Evolutionary conservation across 2,888 invertebrate species (phyloP).

Genomic region (Oscheius sp.): DNA sequence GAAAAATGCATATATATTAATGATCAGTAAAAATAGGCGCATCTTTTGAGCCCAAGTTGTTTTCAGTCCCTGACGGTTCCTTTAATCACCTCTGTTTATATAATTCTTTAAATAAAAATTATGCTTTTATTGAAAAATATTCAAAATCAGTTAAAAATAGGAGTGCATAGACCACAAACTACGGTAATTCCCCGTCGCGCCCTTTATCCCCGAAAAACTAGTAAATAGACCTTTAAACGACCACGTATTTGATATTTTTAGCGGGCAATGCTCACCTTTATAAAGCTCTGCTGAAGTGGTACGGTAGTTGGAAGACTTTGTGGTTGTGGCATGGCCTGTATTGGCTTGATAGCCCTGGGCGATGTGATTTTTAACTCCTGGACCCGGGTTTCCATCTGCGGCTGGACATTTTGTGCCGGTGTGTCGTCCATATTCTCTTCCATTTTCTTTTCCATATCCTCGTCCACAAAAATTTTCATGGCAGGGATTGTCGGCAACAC

Average conservation of each 20-base stretch:
- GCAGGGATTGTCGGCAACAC: constrained; percentile 56
- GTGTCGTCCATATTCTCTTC: constrained; percentile 24
- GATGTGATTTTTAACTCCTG: constrained; percentile 30
- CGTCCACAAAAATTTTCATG: constrained; percentile 54
- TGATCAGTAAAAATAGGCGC: no score
- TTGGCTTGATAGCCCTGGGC: constrained; percentile 12
- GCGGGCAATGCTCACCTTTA: not conserved
- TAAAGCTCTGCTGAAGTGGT: constrained; percentile 10
- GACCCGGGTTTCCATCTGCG: constrained; percentile 13
- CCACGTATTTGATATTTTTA: no score
- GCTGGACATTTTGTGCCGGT: not conserved
- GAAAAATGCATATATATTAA: no score
- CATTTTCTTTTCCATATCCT: constrained; percentile 34
- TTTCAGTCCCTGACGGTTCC: no score
- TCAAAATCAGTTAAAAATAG: not conserved
- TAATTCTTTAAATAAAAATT: no score
- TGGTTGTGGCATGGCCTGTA: not conserved
- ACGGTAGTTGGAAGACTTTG: not conserved
- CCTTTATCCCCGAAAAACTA: not conserved
- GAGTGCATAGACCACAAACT: not conserved
- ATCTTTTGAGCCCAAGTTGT: no score
- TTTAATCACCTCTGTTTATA: no score
- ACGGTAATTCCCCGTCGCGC: not conserved
- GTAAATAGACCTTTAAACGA: no score
- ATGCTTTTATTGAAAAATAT: not conserved